Base-by-base conservation (phyloP, 2,888 invertebrate genomes). In the Eristalis arbustorum region DNA sequence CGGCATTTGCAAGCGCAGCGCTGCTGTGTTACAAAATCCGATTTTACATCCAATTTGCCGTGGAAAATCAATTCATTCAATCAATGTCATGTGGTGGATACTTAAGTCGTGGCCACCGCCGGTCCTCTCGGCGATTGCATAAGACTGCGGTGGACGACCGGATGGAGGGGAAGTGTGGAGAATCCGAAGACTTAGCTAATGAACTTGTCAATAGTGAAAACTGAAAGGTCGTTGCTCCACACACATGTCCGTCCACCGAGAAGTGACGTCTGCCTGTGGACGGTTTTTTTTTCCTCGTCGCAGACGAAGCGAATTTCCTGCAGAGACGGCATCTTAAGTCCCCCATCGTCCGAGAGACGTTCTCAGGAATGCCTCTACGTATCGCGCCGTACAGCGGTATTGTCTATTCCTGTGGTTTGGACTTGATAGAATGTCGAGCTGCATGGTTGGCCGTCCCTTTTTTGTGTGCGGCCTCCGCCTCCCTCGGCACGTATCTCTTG, bases 61-160 rank as follows among this genome's bases (percentile, higher is more conserved):
- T 28, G 34, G 72, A 67, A 74, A 80, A 80, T 80, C 80, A 74
- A 80, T 80, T 80, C 67, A 80, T 68, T 68, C 80, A 56, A 67
- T 63, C 80, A 80, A 74, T 80, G 68, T 68, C 73, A 62, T 73
- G 67, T 64, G 49, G 11, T 14, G 25, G 59, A 13, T 13, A 37
- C 49, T 18, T 49, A 42, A n/a, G 57, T 3, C 59, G 10, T 4
- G 11, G 0, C 13, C 23, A 25, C 14, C 59, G 2, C n/a, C 3
- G n/a, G 11, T 18, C n/a, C 49, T n/a, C 49, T 2, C 11, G 11
- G 3, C 18, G 57, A 49, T 67, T 56, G 69, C 69, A 40, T 57
- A 68, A 77, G 68, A n/a, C 28, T 18, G 28, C 23, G 2, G 14
- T 34, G 2, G 14, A 68, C 40, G 42, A 49, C 6, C 23, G 69